Evolutionary conservation across 2,113 vertebrate species (phyloP).

Genomic region (Tauraco erythrolophus): DNA sequence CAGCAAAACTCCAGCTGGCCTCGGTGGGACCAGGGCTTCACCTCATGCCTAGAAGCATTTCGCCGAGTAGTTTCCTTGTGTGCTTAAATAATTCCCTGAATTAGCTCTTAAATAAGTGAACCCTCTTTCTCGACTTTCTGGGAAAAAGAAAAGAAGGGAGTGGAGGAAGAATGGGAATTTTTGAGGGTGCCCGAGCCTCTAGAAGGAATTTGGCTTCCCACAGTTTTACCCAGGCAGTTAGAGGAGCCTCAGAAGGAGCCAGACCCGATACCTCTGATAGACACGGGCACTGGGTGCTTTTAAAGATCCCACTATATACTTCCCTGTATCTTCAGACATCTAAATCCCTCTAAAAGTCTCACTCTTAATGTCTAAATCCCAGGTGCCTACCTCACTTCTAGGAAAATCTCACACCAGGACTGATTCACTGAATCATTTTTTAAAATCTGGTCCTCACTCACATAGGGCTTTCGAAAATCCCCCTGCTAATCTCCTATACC

Average conservation of each 20-base stretch:
- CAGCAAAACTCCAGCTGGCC: background rate
- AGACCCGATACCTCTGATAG: background rate
- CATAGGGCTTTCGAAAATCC: constrained; percentile 44
- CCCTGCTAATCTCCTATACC: constrained; percentile 56
- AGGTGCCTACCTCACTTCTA: constrained; percentile 51
- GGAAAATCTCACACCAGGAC: constrained; percentile 47
- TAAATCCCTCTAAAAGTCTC: constrained; percentile 61
- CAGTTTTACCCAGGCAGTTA: background rate
- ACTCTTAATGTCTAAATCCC: constrained; percentile 54
- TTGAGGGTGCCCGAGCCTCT: background rate
- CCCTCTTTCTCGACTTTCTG: background rate
- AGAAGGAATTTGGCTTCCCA: background rate
- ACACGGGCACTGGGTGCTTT: background rate
- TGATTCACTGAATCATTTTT: background rate
- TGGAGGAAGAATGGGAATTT: background rate
- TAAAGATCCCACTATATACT: background rate
- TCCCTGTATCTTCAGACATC: constrained; percentile 48
- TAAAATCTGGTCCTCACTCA: background rate
- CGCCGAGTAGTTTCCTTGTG: background rate
- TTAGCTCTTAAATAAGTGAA: background rate
- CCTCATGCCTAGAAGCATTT: background rate
- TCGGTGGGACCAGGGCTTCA: background rate
- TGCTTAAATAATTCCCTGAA: background rate
- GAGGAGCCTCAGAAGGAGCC: background rate
- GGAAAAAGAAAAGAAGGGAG: background rate